phyloP scores from a whole-genome alignment of 2,113 vertebrate species.

The Diadophis punctatus region DNA sequence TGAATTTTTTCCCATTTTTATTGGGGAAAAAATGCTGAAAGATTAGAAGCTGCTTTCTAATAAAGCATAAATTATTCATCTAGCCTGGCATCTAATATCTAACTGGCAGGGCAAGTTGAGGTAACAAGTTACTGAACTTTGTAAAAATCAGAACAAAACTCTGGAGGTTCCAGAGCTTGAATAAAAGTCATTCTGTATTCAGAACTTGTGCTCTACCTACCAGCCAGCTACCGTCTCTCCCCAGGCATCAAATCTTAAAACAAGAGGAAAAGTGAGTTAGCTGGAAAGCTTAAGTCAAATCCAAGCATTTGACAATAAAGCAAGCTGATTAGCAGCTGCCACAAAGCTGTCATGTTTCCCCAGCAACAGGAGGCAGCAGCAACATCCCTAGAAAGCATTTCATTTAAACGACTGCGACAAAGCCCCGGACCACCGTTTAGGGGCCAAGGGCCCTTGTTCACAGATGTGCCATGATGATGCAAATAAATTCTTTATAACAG shows the following conservation, averaged over 20 bases:
- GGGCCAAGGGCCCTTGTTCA: slow-evolving; percentile 5
- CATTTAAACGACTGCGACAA: slow-evolving; percentile 20
- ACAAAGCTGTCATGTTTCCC: slow-evolving; percentile 14
- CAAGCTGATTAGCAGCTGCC: slow-evolving; percentile 27
- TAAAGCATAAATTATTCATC: not conserved
- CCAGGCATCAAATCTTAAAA: not conserved
- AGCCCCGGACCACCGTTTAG: slow-evolving; percentile 22
- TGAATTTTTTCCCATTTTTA: too few relatives aligned
- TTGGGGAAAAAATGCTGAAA: not conserved
- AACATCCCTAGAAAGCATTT: slow-evolving; percentile 16
- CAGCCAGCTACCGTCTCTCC: not conserved
- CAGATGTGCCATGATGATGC: slow-evolving; percentile 13
- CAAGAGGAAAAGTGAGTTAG: not conserved
- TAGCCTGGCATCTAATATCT: not conserved
- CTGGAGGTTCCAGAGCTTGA: not conserved
- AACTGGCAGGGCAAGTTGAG: not conserved
- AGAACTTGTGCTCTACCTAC: not conserved
- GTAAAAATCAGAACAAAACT: not conserved
- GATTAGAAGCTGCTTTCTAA: not conserved
- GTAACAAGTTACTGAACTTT: not conserved
- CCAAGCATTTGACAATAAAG: slow-evolving; percentile 1
- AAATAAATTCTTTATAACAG: slow-evolving; percentile 8
- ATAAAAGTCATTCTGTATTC: not conserved
- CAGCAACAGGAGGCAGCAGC: not conserved
- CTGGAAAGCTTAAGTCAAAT: not conserved